These are phyloP conservation scores for Neodontobutis hainanensis DNA, from an alignment of 2,113 vertebrate species.

Conservation along the genomic window DNA sequence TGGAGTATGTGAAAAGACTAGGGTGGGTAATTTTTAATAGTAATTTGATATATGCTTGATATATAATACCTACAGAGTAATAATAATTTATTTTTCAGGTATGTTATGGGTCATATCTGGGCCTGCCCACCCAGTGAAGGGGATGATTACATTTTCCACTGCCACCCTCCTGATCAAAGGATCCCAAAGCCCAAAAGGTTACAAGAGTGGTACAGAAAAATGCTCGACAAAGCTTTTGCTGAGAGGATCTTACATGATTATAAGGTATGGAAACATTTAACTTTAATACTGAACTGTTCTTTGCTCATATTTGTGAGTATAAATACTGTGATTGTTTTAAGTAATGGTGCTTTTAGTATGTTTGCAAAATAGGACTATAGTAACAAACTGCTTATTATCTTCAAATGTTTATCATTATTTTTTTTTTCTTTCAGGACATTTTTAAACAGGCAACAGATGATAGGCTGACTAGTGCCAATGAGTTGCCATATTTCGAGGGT, in stretches of 20 bases:
- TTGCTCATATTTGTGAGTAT: too few species aligned
- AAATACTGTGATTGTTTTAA: background rate
- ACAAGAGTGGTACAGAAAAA: constrained; percentile 99
- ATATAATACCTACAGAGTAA: background rate
- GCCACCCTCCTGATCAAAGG: constrained; percentile 96
- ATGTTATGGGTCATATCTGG: constrained; percentile 97
- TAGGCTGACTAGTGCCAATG: constrained; percentile 93
- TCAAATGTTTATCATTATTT: constrained; percentile 5
- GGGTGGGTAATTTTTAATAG: constrained; percentile 76
- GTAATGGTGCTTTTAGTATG: background rate
- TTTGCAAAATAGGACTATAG: background rate
- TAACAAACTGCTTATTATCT: too few species aligned
- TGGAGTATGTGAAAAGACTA: constrained; percentile 98
- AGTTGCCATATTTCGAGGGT: constrained; percentile 97
- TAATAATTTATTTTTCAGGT: constrained; percentile 74
- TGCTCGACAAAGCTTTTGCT: constrained; percentile 98
- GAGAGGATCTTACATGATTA: constrained; percentile 97
- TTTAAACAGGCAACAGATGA: constrained; percentile 99
- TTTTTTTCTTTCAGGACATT: constrained; percentile 85
- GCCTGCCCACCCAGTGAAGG: constrained; percentile 98
- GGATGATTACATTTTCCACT: constrained; percentile 99
- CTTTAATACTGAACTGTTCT: background rate
- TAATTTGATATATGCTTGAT: background rate
- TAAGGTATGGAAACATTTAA: constrained; percentile 79
- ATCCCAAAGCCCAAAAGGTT: constrained; percentile 98